Evolutionary conservation across 1,140 invertebrate species (phyloP).

Genomic region (Parapsyche elsis): DNA sequence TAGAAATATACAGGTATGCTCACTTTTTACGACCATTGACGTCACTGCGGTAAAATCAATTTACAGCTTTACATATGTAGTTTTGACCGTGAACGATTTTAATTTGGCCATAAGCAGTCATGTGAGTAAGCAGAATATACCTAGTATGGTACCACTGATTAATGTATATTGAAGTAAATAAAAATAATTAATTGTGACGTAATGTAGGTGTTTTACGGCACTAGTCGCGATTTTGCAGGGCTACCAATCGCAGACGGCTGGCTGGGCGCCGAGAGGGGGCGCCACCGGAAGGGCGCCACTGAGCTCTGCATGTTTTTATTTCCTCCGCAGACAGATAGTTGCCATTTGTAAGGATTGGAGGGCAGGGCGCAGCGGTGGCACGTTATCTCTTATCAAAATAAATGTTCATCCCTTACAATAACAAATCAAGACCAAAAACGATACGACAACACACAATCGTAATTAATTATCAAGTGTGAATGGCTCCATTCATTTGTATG

Average conservation of each 20-base stretch:
- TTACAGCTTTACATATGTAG: too few species aligned
- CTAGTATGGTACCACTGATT: too few species aligned
- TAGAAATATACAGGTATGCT: too few species aligned
- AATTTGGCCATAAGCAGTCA: too few species aligned
- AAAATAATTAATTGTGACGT: neutral
- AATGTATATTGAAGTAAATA: neutral
- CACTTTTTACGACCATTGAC: too few species aligned
- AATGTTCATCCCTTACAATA: neutral
- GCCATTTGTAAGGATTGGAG: conserved; percentile 42
- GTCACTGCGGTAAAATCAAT: too few species aligned
- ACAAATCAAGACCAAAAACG: too few species aligned
- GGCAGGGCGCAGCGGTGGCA: conserved; percentile 2
- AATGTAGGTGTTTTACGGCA: conserved; percentile 5
- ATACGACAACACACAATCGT: too few species aligned
- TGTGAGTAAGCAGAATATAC: too few species aligned
- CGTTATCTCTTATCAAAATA: neutral
- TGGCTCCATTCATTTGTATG: too few species aligned
- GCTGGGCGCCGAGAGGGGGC: conserved; percentile 1
- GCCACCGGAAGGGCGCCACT: conserved; percentile 41
- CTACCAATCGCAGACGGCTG: conserved; percentile 29
- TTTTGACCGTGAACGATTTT: too few species aligned
- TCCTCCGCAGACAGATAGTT: conserved; percentile 39
- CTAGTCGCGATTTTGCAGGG: neutral
- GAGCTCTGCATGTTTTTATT: conserved; percentile 42
- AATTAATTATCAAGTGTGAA: too few species aligned